A percentile compares a stretch with the other conserved stretches of the same genome.
phyloP scores from a whole-genome alignment of 2,113 vertebrate species.

The Pantherophis guttatus region DNA sequence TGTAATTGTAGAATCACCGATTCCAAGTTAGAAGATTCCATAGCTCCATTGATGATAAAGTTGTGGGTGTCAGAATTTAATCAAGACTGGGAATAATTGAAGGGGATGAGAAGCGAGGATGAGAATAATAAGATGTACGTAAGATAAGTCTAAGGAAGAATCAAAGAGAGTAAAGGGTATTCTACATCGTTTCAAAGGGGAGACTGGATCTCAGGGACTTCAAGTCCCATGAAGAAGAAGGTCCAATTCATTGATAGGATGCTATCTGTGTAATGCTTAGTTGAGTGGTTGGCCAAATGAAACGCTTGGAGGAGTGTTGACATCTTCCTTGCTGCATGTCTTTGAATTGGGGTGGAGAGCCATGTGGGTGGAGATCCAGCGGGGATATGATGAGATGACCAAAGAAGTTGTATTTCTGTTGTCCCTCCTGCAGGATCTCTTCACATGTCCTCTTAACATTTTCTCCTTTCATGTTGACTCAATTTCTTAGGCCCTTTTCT shows the following conservation, averaged over 20 bases:
- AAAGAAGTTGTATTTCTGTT: not conserved
- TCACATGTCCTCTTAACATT: not conserved
- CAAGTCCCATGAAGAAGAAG: not conserved
- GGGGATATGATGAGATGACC: not conserved
- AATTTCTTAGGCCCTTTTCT: not conserved
- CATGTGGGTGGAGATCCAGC: not conserved
- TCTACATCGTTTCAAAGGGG: not conserved
- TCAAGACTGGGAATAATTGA: not conserved
- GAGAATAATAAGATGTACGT: not conserved
- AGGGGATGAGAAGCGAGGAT: not conserved
- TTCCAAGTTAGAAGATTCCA: not conserved
- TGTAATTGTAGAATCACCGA: not conserved
- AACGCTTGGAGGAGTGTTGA: too few relatives aligned
- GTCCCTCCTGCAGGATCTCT: not conserved
- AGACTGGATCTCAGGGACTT: not conserved
- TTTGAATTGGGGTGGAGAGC: not conserved
- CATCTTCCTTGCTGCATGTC: not conserved
- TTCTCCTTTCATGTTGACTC: not conserved
- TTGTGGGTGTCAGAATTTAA: not conserved
- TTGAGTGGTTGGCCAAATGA: not conserved
- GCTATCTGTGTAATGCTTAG: not conserved
- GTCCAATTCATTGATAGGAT: not conserved
- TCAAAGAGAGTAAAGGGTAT: not conserved
- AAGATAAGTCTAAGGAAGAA: not conserved
- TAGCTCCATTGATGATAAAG: not conserved